These are phyloP conservation scores for Megaceryle torquata DNA, from an alignment of 2,113 vertebrate genomes.

Conservation along the genomic window DNA sequence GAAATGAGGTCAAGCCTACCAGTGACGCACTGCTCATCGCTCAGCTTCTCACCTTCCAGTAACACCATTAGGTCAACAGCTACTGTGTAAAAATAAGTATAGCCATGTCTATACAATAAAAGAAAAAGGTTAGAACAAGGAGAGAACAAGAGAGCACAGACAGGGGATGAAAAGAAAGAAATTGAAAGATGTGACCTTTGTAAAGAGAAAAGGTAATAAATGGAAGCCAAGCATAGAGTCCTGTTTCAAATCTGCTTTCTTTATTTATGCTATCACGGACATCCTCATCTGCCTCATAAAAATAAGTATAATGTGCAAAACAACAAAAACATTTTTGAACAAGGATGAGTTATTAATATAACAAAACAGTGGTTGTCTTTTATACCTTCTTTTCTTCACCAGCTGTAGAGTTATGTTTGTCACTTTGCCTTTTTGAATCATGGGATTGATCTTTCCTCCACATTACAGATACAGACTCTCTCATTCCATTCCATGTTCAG, in stretches of 20 bases:
- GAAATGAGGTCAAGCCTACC: constrained; percentile 23
- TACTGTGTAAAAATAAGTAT: constrained; percentile 6
- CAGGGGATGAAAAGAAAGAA: background rate
- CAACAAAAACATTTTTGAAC: background rate
- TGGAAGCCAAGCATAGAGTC: background rate
- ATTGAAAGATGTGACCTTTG: background rate
- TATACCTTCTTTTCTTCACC: background rate
- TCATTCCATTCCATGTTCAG: background rate
- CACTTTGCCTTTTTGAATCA: background rate
- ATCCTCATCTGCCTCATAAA: background rate
- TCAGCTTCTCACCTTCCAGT: constrained; percentile 42
- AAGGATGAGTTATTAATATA: background rate
- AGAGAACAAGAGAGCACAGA: background rate
- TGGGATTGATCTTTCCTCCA: background rate
- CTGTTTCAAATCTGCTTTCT: background rate
- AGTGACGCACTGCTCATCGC: background rate
- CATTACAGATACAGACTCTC: background rate
- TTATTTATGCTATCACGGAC: background rate
- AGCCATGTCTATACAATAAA: background rate
- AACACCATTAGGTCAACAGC: constrained; percentile 2
- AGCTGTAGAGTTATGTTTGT: background rate
- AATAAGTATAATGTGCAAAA: background rate
- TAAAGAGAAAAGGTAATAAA: background rate
- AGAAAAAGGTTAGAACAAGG: background rate
- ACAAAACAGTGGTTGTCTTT: background rate